phyloP scores from a whole-genome alignment of 64 coral and sea anemone species.

The Platygyra sinensis region DNA sequence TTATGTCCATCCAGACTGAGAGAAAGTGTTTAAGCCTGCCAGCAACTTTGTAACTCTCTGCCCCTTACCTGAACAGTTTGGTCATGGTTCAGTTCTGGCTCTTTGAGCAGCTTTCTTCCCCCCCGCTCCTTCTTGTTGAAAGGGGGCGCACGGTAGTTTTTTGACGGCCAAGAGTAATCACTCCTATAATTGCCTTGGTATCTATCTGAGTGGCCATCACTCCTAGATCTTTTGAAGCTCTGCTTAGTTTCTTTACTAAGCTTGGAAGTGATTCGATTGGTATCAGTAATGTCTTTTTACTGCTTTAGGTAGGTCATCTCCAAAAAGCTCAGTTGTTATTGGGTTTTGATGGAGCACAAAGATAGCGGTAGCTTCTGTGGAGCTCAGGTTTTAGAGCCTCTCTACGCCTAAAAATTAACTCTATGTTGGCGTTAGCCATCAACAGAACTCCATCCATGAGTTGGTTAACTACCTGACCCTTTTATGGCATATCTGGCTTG shows the following conservation, averaged over 20 bases:
- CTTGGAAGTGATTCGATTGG: slow-evolving; percentile 59
- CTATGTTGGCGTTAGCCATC: too few relatives aligned
- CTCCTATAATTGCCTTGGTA: too few relatives aligned
- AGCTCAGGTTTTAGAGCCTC: too few relatives aligned
- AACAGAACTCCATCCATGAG: too few relatives aligned
- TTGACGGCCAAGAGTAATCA: too few relatives aligned
- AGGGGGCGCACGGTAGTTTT: too few relatives aligned
- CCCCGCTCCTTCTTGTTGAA: background rate
- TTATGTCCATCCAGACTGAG: slow-evolving; percentile 17
- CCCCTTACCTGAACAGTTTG: slow-evolving; percentile 18
- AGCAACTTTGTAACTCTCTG: slow-evolving; percentile 21
- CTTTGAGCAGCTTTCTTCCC: slow-evolving; percentile 2
- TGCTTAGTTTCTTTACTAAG: slow-evolving; percentile 44
- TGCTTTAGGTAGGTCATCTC: too few relatives aligned
- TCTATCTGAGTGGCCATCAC: too few relatives aligned
- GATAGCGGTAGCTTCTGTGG: too few relatives aligned
- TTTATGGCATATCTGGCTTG: slow-evolving; percentile 26
- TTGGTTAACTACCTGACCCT: background rate
- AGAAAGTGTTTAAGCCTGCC: slow-evolving; percentile 20
- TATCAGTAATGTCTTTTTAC: slow-evolving; percentile 15
- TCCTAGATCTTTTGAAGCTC: slow-evolving; percentile 42
- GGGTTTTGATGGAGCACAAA: too few relatives aligned
- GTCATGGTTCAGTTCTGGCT: slow-evolving; percentile 31
- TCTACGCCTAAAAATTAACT: too few relatives aligned
- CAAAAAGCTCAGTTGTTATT: too few relatives aligned